Conservation (phyloP, 2,797 vertebrate genomes). For the Labeo calbasu region DNA sequence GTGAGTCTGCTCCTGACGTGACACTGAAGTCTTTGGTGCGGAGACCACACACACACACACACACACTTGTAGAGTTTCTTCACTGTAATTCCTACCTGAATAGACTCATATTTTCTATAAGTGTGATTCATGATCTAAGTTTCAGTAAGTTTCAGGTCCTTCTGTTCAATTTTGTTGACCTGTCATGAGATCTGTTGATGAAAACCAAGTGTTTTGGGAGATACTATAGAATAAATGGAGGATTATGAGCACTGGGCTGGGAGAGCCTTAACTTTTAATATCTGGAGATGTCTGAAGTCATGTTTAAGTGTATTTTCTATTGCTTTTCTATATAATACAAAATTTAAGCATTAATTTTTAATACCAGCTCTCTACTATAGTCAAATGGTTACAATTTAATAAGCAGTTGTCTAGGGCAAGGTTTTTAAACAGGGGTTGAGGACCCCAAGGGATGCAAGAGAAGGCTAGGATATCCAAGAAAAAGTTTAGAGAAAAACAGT, state of each 20-base stretch:
- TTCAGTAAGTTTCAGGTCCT: background rate
- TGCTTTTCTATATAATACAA: slow-evolving; percentile 82
- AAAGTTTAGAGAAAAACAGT: background rate
- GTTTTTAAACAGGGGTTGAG: background rate
- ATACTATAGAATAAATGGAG: background rate
- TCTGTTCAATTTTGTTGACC: slow-evolving; percentile 7
- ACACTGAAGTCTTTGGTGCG: background rate
- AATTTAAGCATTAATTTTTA: slow-evolving; percentile 82
- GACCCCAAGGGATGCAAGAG: background rate
- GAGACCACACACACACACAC: background rate
- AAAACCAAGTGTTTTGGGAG: slow-evolving; percentile 14
- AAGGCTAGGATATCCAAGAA: background rate
- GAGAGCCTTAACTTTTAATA: slow-evolving; percentile 44
- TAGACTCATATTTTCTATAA: slow-evolving; percentile 11
- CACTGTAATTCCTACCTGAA: slow-evolving; percentile 4
- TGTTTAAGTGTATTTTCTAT: slow-evolving; percentile 77
- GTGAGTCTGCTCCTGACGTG: slow-evolving; percentile 17
- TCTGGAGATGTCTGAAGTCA: slow-evolving; percentile 62
- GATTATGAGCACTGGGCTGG: background rate
- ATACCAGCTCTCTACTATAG: slow-evolving; percentile 77
- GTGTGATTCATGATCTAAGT: background rate
- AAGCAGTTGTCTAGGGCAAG: slow-evolving; percentile 57
- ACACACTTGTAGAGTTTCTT: background rate
- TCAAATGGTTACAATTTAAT: slow-evolving; percentile 77
- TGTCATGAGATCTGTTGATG: background rate